These are phyloP conservation scores for Eudemis profundana DNA, from an alignment of 2,888 invertebrate genomes.

Conservation along the genomic window DNA sequence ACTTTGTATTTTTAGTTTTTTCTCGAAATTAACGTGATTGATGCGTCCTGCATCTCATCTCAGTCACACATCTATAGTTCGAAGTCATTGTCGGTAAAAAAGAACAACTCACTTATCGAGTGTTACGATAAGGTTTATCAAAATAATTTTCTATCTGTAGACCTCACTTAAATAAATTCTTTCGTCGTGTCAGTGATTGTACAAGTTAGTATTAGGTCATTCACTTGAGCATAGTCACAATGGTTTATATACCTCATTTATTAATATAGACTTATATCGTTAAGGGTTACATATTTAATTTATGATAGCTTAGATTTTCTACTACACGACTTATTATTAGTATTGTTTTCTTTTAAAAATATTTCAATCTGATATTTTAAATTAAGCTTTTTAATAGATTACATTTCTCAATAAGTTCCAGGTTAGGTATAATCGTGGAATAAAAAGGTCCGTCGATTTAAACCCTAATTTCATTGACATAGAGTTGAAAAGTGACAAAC, in stretches of 20 bases:
- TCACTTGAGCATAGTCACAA: constrained; percentile 73
- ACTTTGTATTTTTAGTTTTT: too few relatives aligned
- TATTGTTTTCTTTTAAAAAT: constrained; percentile 6
- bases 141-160: constrained; percentile 1
- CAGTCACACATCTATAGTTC: too few relatives aligned
- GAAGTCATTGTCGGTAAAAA: too few relatives aligned
- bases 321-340: constrained; percentile 43
- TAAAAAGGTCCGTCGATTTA: too few relatives aligned
- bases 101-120: too few relatives aligned
- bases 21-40: too few relatives aligned
- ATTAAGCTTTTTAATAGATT: neutral
- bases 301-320: constrained; percentile 62
- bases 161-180: neutral
- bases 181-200: constrained; percentile 54
- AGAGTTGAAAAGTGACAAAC: too few relatives aligned
- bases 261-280: constrained; percentile 66
- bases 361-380: neutral
- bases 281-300: constrained; percentile 75
- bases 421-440: too few relatives aligned
- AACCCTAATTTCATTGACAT: too few relatives aligned
- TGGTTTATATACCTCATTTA: constrained; percentile 84
- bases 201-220: constrained; percentile 47
- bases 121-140: neutral
- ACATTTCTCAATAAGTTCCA: too few relatives aligned
- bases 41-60: too few relatives aligned